A percentile compares a stretch with the other conserved stretches of the same genome.
Conservation (phyloP, 2,888 invertebrate genomes). For the Exephanes ischioxanthus region DNA sequence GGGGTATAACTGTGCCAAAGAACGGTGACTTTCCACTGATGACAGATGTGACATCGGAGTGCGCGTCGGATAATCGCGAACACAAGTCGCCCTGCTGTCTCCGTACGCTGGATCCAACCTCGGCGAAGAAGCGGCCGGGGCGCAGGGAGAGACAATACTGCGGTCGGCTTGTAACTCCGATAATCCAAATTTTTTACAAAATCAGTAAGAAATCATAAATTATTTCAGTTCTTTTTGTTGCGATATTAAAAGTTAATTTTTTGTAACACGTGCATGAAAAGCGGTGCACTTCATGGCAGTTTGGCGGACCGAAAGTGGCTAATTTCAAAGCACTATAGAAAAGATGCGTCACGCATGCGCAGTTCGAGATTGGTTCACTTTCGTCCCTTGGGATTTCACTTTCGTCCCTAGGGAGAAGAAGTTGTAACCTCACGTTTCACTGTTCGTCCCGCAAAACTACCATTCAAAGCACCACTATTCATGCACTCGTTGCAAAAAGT, state of each 20-base stretch:
- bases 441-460: too few relatives aligned
- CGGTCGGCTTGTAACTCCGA: not conserved
- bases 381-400: too few relatives aligned
- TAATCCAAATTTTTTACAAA: not conserved
- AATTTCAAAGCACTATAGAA: too few relatives aligned
- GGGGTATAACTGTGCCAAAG: constrained; percentile 59
- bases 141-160: not conserved
- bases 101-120: not conserved
- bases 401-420: too few relatives aligned
- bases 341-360: too few relatives aligned
- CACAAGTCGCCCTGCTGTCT: constrained; percentile 15
- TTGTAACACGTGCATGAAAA: too few relatives aligned
- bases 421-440: too few relatives aligned
- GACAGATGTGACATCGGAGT: constrained; percentile 41
- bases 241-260: not conserved
- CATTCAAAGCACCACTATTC: too few relatives aligned
- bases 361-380: too few relatives aligned
- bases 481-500: too few relatives aligned
- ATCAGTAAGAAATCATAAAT: not conserved
- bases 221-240: not conserved
- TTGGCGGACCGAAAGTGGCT: too few relatives aligned
- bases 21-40: constrained; percentile 63
- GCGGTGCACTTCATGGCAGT: too few relatives aligned
- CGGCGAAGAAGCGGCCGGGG: not conserved
- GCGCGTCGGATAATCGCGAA: not conserved